Conservation (phyloP, 2,113 vertebrate genomes). For the Trichomycterus rosablanca region DNA sequence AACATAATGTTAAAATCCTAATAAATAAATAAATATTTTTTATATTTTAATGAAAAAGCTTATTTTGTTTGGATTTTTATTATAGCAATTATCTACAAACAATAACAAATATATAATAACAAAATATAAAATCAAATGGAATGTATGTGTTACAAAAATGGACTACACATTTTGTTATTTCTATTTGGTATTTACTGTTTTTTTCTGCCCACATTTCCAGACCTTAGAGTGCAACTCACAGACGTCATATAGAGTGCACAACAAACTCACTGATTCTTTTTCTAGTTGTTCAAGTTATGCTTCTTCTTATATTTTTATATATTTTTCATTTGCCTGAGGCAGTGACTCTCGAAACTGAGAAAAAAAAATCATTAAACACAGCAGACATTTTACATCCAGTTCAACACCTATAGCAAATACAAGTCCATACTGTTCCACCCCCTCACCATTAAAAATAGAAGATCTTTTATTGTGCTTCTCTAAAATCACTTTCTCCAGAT, state of each 20-base stretch:
- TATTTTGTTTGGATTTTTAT: too few species aligned
- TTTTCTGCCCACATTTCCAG: too few species aligned
- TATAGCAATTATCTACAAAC: too few species aligned
- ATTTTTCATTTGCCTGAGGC: constrained; percentile 14
- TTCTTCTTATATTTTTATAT: constrained; percentile 6
- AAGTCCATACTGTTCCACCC: neutral
- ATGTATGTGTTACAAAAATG: too few species aligned
- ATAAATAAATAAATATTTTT: too few species aligned
- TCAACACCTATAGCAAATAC: neutral
- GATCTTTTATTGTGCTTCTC: neutral
- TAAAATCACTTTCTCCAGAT: constrained; percentile 5
- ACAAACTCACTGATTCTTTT: neutral
- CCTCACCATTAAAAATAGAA: constrained; percentile 8
- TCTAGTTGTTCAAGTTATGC: neutral
- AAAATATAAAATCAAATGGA: too few species aligned
- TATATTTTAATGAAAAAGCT: too few species aligned
- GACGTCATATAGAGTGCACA: neutral
- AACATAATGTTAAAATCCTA: too few species aligned
- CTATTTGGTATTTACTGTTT: too few species aligned
- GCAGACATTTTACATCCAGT: neutral
- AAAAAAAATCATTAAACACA: neutral
- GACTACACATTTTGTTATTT: too few species aligned
- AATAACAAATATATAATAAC: too few species aligned
- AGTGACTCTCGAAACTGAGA: constrained; percentile 10
- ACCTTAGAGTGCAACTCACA: too few species aligned